Evolutionary conservation across 2,797 vertebrate genomes (phyloP).

Genomic region (Amniataba percoides): DNA sequence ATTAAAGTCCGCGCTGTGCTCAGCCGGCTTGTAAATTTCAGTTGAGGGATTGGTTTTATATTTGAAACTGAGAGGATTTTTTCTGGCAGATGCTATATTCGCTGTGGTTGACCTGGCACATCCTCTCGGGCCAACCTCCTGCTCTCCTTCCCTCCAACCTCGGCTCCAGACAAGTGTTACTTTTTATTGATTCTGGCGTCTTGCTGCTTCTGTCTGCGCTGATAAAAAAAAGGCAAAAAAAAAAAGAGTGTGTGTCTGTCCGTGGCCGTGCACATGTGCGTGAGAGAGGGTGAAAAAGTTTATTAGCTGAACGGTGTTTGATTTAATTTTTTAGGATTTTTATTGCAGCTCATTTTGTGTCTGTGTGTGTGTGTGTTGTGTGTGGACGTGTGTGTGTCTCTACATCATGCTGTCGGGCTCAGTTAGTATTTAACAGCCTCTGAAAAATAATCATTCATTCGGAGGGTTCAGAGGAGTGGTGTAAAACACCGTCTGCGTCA

Average conservation of each 20-base stretch:
- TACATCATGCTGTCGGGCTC: slow-evolving; percentile 25
- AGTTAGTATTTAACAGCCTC: slow-evolving; percentile 64
- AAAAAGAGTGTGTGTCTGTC: slow-evolving; percentile 6
- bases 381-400: slow-evolving; percentile 18
- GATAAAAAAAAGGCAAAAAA: slow-evolving; percentile 54
- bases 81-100: slow-evolving; percentile 52
- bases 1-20: slow-evolving; percentile 25
- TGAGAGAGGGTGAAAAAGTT: slow-evolving; percentile 29
- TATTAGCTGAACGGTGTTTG: slow-evolving; percentile 41
- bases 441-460: slow-evolving; percentile 78
- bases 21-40: slow-evolving; percentile 57
- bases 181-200: slow-evolving; percentile 85
- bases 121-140: slow-evolving; percentile 53
- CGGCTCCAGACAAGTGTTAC: slow-evolving; percentile 75
- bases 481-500: slow-evolving; percentile 86
- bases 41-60: slow-evolving; percentile 36
- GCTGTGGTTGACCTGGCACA: slow-evolving; percentile 51
- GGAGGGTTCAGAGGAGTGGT: slow-evolving; percentile 75
- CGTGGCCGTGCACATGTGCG: slow-evolving; percentile 1
- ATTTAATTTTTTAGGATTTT: slow-evolving; percentile 43
- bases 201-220: slow-evolving; percentile 74
- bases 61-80: slow-evolving; percentile 60
- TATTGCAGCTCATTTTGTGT: slow-evolving; percentile 38
- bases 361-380: slow-evolving; percentile 15
- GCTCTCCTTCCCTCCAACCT: slow-evolving; percentile 41